phyloP scores from a whole-genome alignment of 2,113 vertebrate genomes.

The Oreotragus oreotragus region DNA sequence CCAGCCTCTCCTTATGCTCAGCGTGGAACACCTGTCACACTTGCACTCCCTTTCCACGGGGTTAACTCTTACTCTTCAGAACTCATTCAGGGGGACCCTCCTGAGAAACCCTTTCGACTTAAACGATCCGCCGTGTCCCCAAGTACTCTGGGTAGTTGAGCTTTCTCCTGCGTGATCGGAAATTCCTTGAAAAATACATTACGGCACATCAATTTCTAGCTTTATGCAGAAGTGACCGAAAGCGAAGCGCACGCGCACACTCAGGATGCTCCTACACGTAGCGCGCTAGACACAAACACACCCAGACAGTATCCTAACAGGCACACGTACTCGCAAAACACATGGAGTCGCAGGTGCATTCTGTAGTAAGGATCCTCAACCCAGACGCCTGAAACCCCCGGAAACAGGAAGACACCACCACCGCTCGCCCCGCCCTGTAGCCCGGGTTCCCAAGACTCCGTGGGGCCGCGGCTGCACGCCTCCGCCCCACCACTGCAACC shows the following conservation, averaged over 20 bases:
- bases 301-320: neutral
- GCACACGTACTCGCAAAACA: neutral
- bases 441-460: neutral
- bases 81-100: neutral
- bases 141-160: fast-evolving
- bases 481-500: neutral
- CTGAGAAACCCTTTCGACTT: neutral
- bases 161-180: neutral
- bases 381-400: fast-evolving
- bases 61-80: neutral
- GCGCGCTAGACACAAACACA: neutral
- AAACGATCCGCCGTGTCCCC: neutral
- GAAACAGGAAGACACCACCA: neutral
- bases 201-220: neutral
- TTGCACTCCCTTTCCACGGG: neutral
- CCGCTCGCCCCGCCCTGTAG: neutral
- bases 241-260: neutral
- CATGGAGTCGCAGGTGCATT: fast-evolving
- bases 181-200: neutral
- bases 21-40: neutral
- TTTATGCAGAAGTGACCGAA: neutral
- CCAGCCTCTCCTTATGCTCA: neutral
- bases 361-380: fast-evolving
- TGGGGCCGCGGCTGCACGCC: neutral
- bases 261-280: fast-evolving